Percentiles rank a stretch among this genome's conserved stretches.
Conservation (phyloP, 2,113 vertebrate species). For the Microcebus jonahi region DNA sequence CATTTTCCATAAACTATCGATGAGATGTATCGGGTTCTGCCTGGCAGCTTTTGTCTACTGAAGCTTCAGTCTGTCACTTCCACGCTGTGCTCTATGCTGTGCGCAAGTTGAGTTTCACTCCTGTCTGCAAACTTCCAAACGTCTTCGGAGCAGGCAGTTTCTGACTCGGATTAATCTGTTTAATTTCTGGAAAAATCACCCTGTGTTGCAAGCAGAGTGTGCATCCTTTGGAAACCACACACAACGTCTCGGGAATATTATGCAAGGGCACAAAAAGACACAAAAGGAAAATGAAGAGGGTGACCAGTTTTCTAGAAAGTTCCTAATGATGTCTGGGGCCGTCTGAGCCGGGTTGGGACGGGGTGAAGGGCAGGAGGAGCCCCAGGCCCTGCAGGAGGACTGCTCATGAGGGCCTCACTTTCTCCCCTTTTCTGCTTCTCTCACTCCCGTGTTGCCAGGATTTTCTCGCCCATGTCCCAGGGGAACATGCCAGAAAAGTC, state of each 20-base stretch:
- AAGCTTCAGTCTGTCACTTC: background rate
- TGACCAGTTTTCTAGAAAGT: background rate
- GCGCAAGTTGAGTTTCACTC: background rate
- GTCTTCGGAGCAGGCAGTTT: background rate
- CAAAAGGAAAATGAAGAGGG: background rate
- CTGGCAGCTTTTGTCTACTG: too few species aligned
- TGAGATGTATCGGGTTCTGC: background rate
- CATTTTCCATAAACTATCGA: background rate
- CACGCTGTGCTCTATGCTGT: background rate
- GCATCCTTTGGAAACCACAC: background rate
- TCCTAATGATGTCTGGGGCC: background rate
- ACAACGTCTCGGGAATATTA: background rate
- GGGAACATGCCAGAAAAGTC: background rate
- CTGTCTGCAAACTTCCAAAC: background rate
- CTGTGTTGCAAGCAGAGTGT: background rate
- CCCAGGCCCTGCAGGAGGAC: background rate
- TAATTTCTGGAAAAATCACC: background rate
- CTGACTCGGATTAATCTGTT: background rate
- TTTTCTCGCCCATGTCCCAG: background rate
- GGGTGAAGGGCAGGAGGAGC: background rate
- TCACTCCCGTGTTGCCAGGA: background rate
- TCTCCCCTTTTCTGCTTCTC: background rate
- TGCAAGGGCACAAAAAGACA: background rate
- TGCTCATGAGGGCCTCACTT: rapidly evolving
- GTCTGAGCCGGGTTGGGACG: background rate